Base-by-base conservation (phyloP, 2,797 vertebrate species). In the Cuculus canorus region DNA sequence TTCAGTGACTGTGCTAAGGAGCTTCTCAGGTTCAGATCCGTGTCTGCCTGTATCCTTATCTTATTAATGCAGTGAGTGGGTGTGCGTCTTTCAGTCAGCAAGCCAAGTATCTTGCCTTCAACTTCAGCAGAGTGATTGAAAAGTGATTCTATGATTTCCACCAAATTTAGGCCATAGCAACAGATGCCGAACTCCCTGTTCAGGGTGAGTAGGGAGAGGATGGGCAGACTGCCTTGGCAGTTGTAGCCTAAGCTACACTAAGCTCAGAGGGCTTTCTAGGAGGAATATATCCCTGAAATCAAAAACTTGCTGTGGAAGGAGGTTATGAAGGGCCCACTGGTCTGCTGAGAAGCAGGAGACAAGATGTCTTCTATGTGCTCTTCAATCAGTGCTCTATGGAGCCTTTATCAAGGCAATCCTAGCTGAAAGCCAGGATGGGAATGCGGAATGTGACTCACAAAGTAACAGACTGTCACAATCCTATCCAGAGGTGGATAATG, bases 1-100 rank as follows among this genome's bases (percentile, higher is more conserved):
- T 92, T 83, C 86, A 64, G 9, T 45, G 63, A 13, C 48, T 76
- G 12, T 68, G 53, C 43, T 80, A 75, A 75, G 82, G 61, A 92
- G 82, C 65, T 79, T n/a, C 48, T 71, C 19, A 33, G 47, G 52
- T 43, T 79, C 30, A 43, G 53, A 33, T 56, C 60, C 3, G 9
- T 41, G 21, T 14, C 93, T 83, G 88, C 50, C 82, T 66, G 48
- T 71, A 45, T 68, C 28, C 60, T 61, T 73, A 48, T 39, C 92
- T 91, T 82, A 66, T 82, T 79, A 64, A 41, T 45, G 86, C 52
- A 24, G 47, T 25, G 77, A 79, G 50, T 37, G 77, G 24, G 24
- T 78, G 72, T 88, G 76, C 54, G 59, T 85, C 54, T 53, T n/a
- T 30, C 0, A 1, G 50, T 66, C 90, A 79, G 41, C 59, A 84